Evolutionary conservation across 2,888 invertebrate genomes (phyloP).

Genomic region (Tetragonisca angustula): DNA sequence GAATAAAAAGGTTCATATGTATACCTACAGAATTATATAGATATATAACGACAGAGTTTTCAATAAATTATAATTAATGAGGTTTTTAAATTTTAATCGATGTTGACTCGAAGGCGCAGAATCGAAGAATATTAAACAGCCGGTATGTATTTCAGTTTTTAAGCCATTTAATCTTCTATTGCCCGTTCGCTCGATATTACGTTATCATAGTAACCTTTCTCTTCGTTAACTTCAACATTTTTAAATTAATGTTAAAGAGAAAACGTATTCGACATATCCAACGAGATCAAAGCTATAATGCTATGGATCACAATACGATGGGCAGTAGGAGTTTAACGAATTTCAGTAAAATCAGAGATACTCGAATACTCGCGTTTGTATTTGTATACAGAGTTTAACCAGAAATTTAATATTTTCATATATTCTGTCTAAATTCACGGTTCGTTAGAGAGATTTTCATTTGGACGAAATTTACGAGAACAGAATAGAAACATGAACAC

Average conservation of each 20-base stretch:
- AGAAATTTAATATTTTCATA: background rate
- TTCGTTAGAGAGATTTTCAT: background rate
- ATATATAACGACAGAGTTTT: slow-evolving; percentile 32
- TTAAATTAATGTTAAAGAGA: background rate
- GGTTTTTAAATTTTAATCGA: slow-evolving; percentile 41
- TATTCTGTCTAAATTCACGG: background rate
- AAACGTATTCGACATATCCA: background rate
- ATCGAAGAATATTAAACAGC: slow-evolving; percentile 5
- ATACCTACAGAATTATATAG: slow-evolving; percentile 35
- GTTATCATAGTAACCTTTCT: too few species aligned
- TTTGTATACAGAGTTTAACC: slow-evolving; percentile 3
- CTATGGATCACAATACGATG: background rate
- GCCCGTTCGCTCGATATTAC: background rate
- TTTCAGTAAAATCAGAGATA: background rate
- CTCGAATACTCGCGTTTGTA: slow-evolving; percentile 6
- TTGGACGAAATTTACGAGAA: background rate
- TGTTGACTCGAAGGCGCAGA: slow-evolving; percentile 8
- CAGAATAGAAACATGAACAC: too few species aligned
- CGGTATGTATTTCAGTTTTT: slow-evolving; percentile 22
- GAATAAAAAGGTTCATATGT: slow-evolving; percentile 11
- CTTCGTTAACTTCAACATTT: background rate
- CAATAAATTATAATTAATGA: slow-evolving; percentile 32
- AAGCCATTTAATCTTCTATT: slow-evolving; percentile 9
- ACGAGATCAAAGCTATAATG: background rate
- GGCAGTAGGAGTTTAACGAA: slow-evolving; percentile 16